phyloP scores from a whole-genome alignment of 1,140 invertebrate species.

The Zelostemma sp. region DNA sequence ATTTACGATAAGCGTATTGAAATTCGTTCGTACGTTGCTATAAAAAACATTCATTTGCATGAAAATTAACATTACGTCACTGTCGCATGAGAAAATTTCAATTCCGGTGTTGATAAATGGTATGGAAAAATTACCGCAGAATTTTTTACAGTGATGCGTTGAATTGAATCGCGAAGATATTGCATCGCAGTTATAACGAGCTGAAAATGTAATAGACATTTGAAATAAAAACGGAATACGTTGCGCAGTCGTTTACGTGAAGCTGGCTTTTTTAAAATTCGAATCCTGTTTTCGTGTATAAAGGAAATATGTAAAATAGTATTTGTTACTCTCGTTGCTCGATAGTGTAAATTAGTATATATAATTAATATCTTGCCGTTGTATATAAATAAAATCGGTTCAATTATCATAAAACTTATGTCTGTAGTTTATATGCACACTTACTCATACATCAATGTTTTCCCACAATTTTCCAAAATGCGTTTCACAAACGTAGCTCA shows the following conservation, averaged over 20 bases:
- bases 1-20: no score
- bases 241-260: constrained; percentile 33
- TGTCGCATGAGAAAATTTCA: no score
- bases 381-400: constrained; percentile 48
- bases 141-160: no score
- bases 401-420: constrained; percentile 50
- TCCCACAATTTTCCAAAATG: constrained; percentile 25
- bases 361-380: constrained; percentile 35
- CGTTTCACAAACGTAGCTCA: constrained; percentile 11
- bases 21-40: no score
- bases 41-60: no score
- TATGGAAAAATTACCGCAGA: no score
- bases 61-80: no score
- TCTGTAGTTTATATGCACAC: constrained; percentile 50
- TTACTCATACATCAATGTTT: constrained; percentile 53
- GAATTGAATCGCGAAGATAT: no score
- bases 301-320: constrained; percentile 63
- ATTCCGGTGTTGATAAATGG: no score
- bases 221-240: constrained; percentile 21
- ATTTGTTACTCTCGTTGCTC: constrained; percentile 68
- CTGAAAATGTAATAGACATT: constrained; percentile 11
- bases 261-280: constrained; percentile 40
- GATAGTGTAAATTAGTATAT: constrained; percentile 63
- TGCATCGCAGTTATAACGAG: not conserved
- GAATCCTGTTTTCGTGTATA: constrained; percentile 45